Conservation (phyloP, 1,140 invertebrate species). For the Sinonovacula constricta region DNA sequence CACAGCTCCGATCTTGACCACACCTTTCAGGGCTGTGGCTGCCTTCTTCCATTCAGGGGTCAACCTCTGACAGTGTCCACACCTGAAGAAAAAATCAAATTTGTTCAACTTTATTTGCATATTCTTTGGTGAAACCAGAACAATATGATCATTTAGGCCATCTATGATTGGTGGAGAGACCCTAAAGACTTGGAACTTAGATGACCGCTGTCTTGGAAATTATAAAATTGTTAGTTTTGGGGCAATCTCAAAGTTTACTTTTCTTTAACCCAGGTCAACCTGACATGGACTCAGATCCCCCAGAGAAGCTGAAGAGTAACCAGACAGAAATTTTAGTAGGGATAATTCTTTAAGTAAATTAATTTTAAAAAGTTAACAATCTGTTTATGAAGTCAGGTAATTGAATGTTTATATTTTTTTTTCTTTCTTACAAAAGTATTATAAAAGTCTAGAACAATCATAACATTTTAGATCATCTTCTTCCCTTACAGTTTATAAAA, state of each 20-base stretch:
- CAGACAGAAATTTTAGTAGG: too few relatives aligned
- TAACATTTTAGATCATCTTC: too few relatives aligned
- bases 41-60: conserved; percentile 97
- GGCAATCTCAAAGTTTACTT: too few relatives aligned
- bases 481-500: too few relatives aligned
- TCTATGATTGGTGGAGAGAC: not conserved
- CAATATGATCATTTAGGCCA: not conserved
- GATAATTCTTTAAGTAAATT: too few relatives aligned
- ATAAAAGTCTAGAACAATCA: not conserved
- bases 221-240: too few relatives aligned
- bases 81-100: conserved; percentile 77
- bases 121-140: too few relatives aligned
- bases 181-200: not conserved
- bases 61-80: conserved; percentile 94
- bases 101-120: not conserved
- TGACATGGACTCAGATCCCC: too few relatives aligned
- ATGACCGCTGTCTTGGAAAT: too few relatives aligned
- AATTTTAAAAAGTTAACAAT: too few relatives aligned
- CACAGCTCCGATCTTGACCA: conserved; percentile 95
- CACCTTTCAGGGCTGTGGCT: conserved; percentile 94
- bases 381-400: not conserved
- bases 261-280: too few relatives aligned
- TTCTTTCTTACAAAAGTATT: not conserved
- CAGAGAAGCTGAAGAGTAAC: too few relatives aligned
- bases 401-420: not conserved